phyloP scores from a whole-genome alignment of 2,113 vertebrate genomes.

The Coryphaenoides rupestris region DNA sequence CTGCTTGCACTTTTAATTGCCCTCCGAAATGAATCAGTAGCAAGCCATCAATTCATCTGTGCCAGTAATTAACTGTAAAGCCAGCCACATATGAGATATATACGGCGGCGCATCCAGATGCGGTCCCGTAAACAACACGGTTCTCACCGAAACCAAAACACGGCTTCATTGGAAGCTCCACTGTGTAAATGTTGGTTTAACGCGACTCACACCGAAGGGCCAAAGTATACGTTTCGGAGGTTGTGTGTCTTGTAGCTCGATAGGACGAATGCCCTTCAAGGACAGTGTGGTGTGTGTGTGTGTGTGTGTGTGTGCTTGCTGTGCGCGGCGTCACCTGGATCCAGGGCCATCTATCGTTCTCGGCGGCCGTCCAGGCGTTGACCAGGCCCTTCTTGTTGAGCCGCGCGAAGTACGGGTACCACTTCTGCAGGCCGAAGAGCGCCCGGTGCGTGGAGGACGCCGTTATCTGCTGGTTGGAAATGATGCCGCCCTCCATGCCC shows the following conservation, averaged over 20 bases:
- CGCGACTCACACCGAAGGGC: not conserved
- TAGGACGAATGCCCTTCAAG: not conserved
- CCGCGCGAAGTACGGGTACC: slow-evolving; percentile 96
- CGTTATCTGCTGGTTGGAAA: slow-evolving; percentile 98
- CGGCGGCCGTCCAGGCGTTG: slow-evolving; percentile 98
- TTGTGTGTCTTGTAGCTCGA: too few species aligned
- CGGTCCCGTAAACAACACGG: not conserved
- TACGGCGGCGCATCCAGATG: not conserved
- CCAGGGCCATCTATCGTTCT: slow-evolving; percentile 99
- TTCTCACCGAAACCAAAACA: not conserved
- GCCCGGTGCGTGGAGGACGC: slow-evolving; percentile 96
- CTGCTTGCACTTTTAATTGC: slow-evolving; percentile 19
- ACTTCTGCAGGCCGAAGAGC: slow-evolving; percentile 97
- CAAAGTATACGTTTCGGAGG: not conserved
- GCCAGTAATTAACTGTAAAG: slow-evolving; percentile 26
- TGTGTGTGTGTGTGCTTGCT: not conserved
- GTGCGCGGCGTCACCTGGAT: slow-evolving; percentile 85
- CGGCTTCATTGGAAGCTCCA: not conserved
- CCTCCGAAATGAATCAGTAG: slow-evolving; percentile 23
- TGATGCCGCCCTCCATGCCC: slow-evolving; percentile 96
- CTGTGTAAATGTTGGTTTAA: not conserved
- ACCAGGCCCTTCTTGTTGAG: slow-evolving; percentile 98
- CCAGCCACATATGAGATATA: slow-evolving; percentile 1
- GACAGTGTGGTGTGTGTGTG: not conserved
- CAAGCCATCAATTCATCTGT: slow-evolving; percentile 26